Base-by-base conservation (phyloP, 2,888 invertebrate species). In the Troilus luridus region DNA sequence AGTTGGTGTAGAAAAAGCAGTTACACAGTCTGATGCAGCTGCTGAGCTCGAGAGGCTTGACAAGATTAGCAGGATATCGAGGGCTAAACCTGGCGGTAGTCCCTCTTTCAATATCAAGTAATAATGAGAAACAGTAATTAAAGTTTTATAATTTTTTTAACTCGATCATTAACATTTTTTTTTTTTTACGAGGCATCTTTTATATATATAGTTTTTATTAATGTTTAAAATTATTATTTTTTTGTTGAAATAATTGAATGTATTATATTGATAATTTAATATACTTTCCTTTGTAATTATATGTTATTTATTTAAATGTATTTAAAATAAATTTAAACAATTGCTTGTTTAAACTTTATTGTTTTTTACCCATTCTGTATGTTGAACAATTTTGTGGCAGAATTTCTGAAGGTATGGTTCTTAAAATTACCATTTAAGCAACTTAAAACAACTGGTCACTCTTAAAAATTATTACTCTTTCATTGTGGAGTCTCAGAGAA, bases 1-100 rank as follows among this genome's bases (percentile, higher is more conserved):
- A 93, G 67, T 94, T 95, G 24, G 95, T 59, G 91, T 96, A 92
- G 97, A 97, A 94, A 96, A 97, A 94, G 95, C 96, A 91, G 95
- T 96, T 54, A 97, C 97, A 95, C 95, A 98, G 92, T 97, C 97
- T 27, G 98, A 98, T 94, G 98, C 98, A 64, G 98, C 98, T 58
- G 98, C 98, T 17, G 98, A 98, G 95, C 95, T 98, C 77, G 98
- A 98, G 95, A 96, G 98, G 93, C 96, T 98, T 94, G 97, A 98
- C 92, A 77, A 77, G 9, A 77, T 77, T 41, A 41, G 72, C 0
- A 27, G 72, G 27, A 77, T 77, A 19, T 77, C 72, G 0, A 96
- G 97, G 93, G 96, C 96, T 94, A 95, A 95, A 91, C 91, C 92
- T 21, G 92, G 92, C 12, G 90, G 91, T 17, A 89, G 85, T 19